phyloP scores from a whole-genome alignment of 2,113 vertebrate genomes.

The Halcyon senegalensis region DNA sequence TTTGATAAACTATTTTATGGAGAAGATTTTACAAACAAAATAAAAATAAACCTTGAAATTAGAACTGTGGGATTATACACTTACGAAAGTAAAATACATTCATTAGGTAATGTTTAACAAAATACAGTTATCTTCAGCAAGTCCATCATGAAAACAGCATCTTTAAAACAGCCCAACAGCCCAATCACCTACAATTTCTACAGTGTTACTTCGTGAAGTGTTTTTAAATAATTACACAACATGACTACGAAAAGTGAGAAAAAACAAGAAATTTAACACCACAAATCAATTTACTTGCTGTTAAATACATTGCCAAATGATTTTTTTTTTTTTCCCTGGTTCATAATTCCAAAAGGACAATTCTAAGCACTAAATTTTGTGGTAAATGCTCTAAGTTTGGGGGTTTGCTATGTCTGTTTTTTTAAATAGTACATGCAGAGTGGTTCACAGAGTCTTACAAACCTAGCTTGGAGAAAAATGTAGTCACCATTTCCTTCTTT shows the following conservation, averaged over 20 bases:
- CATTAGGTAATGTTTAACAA: neutral
- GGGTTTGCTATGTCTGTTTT: neutral
- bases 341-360: neutral
- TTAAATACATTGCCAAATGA: neutral
- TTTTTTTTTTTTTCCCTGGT: neutral
- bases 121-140: neutral
- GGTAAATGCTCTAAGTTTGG: neutral
- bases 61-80: neutral
- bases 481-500: neutral
- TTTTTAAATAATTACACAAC: neutral
- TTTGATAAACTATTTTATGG: neutral
- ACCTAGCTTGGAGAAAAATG: neutral
- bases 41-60: neutral
- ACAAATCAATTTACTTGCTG: neutral
- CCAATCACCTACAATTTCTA: neutral
- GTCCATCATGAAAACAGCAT: neutral
- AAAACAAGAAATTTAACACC: neutral
- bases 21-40: neutral
- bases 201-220: neutral
- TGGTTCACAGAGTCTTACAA: neutral
- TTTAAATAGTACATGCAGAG: neutral
- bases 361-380: neutral
- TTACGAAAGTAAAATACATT: neutral
- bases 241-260: neutral
- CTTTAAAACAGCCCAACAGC: neutral